Evolutionary conservation across 2,888 invertebrate genomes (phyloP), one percentile per base, ranked within the genome.

Genomic region (Cepaea hortensis): DNA sequence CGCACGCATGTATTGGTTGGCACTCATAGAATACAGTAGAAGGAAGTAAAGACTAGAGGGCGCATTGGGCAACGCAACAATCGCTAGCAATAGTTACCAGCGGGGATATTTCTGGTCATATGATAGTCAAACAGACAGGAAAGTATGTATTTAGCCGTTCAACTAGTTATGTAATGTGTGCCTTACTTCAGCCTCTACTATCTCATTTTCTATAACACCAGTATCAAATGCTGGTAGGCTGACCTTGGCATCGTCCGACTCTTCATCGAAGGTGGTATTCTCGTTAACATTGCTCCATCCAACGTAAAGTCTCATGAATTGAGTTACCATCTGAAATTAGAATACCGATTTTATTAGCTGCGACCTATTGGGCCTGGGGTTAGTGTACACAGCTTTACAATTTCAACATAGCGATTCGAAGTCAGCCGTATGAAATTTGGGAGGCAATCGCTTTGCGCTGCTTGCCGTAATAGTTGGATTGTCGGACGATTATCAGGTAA

Each of bases 161-260:
- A 65, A 3, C 18, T 15, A 65, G 65, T 15, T 9, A 65, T 35
- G 35, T 35, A 35, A 18, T 35, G 35, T 15, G 13, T 75, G 7
- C n/a, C 73, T 76, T 61, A 84, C 84, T 15, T 76, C 84, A 50
- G 35, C 70, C n/a, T 84, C 77, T 3, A 84, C 72, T 11, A 68
- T 9, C 48, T 84, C 84, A 13, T 48, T 35, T 3, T 5, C 23
- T 23, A 50, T 13, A 0, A 77, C 65, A 50, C 84, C 84, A 50
- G 84, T 62, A 35, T 68, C 68, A 7, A 18, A 3, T 15, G 84
- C 50, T 55, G 84, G 65, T 50, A 84, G 23, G 50, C 46, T 15
- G 55, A 84, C 77, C 48, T 18, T 50, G 5, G 68, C 68, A 1
- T 84, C 18, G 13, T 65, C 68, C 7, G 48, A 11, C n/a, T 48